phyloP scores from a whole-genome alignment of 2,113 vertebrate genomes.

The Serilophus lunatus region DNA sequence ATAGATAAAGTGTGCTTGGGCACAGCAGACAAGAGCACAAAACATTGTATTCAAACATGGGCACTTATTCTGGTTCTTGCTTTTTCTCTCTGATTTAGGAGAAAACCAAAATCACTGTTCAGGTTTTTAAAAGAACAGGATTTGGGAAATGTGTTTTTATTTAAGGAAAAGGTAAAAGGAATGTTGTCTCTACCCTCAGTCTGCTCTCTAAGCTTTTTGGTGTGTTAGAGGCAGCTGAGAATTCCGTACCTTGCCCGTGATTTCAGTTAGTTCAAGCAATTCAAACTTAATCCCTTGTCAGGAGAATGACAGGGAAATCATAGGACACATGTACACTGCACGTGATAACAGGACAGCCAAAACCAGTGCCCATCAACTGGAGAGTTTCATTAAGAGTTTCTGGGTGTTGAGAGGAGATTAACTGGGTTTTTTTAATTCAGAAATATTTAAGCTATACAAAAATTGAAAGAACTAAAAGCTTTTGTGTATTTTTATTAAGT shows the following conservation, averaged over 20 bases:
- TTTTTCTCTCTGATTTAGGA: neutral
- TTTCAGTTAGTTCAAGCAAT: neutral
- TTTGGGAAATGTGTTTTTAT: neutral
- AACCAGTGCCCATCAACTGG: neutral
- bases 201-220: neutral
- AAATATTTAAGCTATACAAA: neutral
- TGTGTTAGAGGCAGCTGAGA: neutral
- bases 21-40: neutral
- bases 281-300: neutral
- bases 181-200: neutral
- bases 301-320: neutral
- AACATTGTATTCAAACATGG: neutral
- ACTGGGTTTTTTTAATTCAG: neutral
- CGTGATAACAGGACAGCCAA: neutral
- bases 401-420: neutral
- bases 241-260: neutral
- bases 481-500: neutral
- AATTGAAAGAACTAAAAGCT: neutral
- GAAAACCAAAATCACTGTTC: neutral
- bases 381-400: neutral
- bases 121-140: neutral
- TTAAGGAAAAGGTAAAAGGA: neutral
- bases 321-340: neutral
- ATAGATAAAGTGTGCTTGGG: neutral
- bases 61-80: neutral